Conservation (phyloP, 2,113 vertebrate genomes). For the Rhinoderma darwinii region DNA sequence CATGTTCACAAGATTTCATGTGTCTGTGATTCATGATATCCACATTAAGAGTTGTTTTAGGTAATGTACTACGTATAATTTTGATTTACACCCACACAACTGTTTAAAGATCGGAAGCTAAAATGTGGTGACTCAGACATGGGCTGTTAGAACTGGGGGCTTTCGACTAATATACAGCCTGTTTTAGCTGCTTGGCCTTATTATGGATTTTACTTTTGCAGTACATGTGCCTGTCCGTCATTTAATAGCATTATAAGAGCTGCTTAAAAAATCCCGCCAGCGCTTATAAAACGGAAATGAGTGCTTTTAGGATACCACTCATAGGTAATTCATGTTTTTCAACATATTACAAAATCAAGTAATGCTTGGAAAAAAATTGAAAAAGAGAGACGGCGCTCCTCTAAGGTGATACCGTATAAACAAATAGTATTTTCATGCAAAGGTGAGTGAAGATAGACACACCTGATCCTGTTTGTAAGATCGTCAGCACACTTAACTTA, state of each 20-base stretch:
- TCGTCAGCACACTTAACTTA: too few relatives aligned
- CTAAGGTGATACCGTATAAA: too few relatives aligned
- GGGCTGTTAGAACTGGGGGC: neutral
- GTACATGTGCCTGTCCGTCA: neutral
- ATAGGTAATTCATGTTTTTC: neutral
- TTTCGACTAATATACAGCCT: neutral
- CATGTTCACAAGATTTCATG: neutral
- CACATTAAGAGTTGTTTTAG: neutral
- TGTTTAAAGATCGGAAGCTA: neutral
- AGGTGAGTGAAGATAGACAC: too few relatives aligned
- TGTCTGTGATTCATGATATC: neutral
- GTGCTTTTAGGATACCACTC: neutral
- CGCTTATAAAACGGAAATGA: neutral
- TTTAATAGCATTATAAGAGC: neutral
- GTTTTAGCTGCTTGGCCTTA: neutral
- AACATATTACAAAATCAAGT: neutral
- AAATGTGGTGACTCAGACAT: neutral
- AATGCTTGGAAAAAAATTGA: too few relatives aligned
- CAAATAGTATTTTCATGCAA: too few relatives aligned
- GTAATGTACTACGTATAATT: neutral
- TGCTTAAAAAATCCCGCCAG: neutral
- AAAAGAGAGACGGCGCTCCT: too few relatives aligned
- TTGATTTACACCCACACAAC: slow-evolving; percentile 2
- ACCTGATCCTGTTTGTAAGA: too few relatives aligned
- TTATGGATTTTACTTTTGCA: neutral